phyloP scores from a whole-genome alignment of 2,113 vertebrate species.

The Ophthalmolycus amberensis region DNA sequence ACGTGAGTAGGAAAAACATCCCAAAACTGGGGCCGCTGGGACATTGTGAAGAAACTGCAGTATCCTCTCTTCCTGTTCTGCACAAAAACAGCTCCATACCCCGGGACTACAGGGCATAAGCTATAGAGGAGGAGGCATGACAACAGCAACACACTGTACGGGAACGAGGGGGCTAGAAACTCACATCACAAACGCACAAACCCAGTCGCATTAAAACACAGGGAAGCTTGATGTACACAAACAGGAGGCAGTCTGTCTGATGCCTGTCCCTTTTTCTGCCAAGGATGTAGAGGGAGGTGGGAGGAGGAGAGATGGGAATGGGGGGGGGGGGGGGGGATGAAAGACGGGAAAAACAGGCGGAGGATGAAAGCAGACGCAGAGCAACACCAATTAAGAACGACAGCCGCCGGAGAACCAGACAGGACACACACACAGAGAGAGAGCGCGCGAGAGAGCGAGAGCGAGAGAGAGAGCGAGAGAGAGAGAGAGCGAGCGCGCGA shows the following conservation, averaged over 20 bases:
- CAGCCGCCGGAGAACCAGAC: slow-evolving; percentile 71
- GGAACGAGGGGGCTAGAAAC: slow-evolving; percentile 52
- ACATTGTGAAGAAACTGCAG: slow-evolving; percentile 28
- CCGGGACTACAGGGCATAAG: slow-evolving; percentile 20
- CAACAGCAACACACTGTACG: slow-evolving; percentile 45
- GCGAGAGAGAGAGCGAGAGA: not conserved
- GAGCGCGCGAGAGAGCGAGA: slow-evolving; percentile 18
- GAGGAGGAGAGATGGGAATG: slow-evolving; percentile 17
- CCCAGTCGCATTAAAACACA: slow-evolving; percentile 10
- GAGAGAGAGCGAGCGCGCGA: too few species aligned
- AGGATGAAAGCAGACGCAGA: slow-evolving; percentile 71
- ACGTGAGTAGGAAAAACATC: not conserved
- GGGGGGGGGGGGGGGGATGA: not conserved
- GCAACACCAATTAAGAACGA: slow-evolving; percentile 77
- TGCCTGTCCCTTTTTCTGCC: slow-evolving; percentile 63
- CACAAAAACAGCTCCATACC: slow-evolving; percentile 25
- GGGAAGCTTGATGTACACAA: slow-evolving; percentile 45
- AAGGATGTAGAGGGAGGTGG: slow-evolving; percentile 49
- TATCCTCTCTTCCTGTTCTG: slow-evolving; percentile 12
- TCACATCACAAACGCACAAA: slow-evolving; percentile 29
- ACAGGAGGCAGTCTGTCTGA: slow-evolving; percentile 60
- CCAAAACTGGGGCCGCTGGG: not conserved
- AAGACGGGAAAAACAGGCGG: slow-evolving; percentile 25
- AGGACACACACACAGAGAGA: slow-evolving; percentile 37
- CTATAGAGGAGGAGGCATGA: slow-evolving; percentile 30